phyloP scores from a whole-genome alignment of 2,888 invertebrate genomes.

The Pyrgus malvae region DNA sequence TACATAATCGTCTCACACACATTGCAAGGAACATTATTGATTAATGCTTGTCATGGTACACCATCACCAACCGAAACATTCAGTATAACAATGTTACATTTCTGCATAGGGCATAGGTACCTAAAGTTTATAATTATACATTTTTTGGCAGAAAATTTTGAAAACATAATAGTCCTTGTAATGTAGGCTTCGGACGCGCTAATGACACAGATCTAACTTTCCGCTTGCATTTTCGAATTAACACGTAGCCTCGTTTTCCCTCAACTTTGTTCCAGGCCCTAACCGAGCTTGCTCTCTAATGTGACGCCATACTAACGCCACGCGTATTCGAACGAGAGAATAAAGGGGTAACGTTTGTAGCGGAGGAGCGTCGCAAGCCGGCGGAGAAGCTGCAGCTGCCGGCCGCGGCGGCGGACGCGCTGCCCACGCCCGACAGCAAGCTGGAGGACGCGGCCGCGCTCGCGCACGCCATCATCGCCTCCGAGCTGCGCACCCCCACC shows the following conservation, averaged over 20 bases:
- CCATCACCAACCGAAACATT: constrained; percentile 26
- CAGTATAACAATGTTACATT: not conserved
- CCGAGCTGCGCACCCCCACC: constrained; percentile 64
- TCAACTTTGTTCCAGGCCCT: constrained; percentile 82
- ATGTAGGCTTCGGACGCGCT: constrained; percentile 59
- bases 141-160: not conserved
- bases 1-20: constrained; percentile 58
- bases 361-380: constrained; percentile 76
- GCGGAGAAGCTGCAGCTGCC: constrained; percentile 68
- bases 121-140: no score
- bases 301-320: constrained; percentile 82
- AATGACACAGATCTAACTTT: constrained; percentile 64
- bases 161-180: constrained; percentile 68
- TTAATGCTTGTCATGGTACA: constrained; percentile 45
- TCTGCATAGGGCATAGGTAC: no score
- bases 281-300: constrained; percentile 83
- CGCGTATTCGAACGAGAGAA: constrained; percentile 74
- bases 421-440: constrained; percentile 77
- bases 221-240: constrained; percentile 76
- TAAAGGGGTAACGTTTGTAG: constrained; percentile 78
- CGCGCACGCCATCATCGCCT: constrained; percentile 74
- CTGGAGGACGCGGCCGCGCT: constrained; percentile 74
- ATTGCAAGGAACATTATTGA: constrained; percentile 76
- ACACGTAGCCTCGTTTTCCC: constrained; percentile 78
- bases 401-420: constrained; percentile 61